Conservation (phyloP, 1,140 invertebrate species). For the Saxidomus purpurata region DNA sequence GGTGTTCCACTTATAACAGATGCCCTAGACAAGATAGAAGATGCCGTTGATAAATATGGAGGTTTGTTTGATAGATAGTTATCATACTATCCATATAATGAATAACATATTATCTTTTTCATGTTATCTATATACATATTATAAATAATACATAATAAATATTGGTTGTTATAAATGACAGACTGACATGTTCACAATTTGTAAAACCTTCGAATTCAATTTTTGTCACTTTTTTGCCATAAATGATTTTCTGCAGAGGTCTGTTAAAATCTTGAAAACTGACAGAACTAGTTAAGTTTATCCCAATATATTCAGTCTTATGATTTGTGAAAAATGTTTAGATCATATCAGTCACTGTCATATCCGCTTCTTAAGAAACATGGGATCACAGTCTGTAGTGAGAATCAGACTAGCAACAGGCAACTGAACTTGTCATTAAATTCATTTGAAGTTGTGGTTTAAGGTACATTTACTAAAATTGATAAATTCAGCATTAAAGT, state of each 20-base stretch:
- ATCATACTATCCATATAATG: neutral
- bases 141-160: neutral
- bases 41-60: constrained; percentile 14
- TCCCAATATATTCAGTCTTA: too few species aligned
- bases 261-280: too few species aligned
- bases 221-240: neutral
- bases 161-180: neutral
- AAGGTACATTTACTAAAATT: neutral
- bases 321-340: neutral
- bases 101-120: neutral
- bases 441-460: neutral
- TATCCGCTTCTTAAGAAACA: too few species aligned
- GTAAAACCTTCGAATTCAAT: neutral
- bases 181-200: neutral
- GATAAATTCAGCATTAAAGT: too few species aligned
- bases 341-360: too few species aligned
- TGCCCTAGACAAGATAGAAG: neutral
- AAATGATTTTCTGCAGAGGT: neutral
- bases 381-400: too few species aligned
- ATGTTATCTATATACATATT: neutral
- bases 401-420: too few species aligned
- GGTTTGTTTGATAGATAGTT: neutral
- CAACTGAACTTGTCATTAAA: too few species aligned
- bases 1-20: neutral
- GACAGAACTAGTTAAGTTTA: too few species aligned